Conservation (phyloP, 2,113 vertebrate species). For the Tangachromis dhanisi region DNA sequence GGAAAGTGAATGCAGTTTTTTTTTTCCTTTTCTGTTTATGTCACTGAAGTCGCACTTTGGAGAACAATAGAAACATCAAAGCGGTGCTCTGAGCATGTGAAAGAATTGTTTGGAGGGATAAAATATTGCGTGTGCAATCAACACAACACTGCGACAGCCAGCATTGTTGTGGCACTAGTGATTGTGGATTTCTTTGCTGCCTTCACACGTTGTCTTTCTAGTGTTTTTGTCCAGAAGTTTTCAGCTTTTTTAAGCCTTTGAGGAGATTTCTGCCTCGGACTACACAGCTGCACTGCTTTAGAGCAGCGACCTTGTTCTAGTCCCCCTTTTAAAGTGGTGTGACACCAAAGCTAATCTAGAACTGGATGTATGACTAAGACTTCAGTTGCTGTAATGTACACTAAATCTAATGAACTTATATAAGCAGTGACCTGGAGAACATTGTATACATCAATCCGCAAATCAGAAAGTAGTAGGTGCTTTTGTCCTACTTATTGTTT, state of each 20-base stretch:
- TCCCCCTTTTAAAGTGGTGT: neutral
- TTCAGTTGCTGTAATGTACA: neutral
- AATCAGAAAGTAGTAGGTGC: neutral
- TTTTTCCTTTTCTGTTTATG: neutral
- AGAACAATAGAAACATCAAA: constrained; percentile 6
- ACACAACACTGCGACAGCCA: neutral
- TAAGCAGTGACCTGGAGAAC: neutral
- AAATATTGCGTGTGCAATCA: neutral
- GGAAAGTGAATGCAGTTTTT: neutral
- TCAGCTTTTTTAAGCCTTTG: neutral
- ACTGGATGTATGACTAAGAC: neutral
- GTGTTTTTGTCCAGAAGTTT: neutral
- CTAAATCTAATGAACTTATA: neutral
- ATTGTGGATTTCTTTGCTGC: neutral
- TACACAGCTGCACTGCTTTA: neutral
- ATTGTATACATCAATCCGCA: rapidly evolving
- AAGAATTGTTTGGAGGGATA: neutral
- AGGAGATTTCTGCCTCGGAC: neutral
- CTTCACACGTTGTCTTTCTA: neutral
- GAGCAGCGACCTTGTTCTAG: neutral
- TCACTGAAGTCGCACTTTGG: neutral
- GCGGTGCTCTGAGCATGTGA: neutral
- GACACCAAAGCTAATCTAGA: neutral
- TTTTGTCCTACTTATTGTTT: neutral
- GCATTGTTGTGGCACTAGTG: neutral